Conservation (phyloP, 2,113 vertebrate species). For the Aepyceros melampus region DNA sequence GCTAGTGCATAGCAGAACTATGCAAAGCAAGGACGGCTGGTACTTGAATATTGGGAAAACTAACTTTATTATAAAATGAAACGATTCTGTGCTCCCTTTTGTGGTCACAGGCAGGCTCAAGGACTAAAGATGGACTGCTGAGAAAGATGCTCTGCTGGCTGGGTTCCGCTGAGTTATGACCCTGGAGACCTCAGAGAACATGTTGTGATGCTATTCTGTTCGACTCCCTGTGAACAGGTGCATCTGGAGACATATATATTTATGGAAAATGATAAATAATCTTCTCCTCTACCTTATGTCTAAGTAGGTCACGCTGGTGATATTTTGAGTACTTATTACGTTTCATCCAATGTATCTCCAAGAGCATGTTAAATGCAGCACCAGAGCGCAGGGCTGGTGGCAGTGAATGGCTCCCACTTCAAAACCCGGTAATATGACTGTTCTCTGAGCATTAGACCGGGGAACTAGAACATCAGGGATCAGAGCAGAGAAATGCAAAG, state of each 20-base stretch:
- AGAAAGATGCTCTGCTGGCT: neutral
- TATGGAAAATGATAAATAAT: conserved; percentile 70
- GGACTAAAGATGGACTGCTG: conserved; percentile 29
- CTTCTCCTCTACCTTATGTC: conserved; percentile 65
- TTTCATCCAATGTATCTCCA: conserved; percentile 1
- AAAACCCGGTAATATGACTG: neutral
- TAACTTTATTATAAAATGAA: neutral
- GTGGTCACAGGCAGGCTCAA: neutral
- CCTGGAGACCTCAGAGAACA: conserved; percentile 41
- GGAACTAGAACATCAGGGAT: neutral
- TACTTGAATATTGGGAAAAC: neutral
- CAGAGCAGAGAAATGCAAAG: neutral
- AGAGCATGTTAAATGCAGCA: neutral
- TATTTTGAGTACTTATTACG: conserved; percentile 25
- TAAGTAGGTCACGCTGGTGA: conserved; percentile 70
- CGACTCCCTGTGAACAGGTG: conserved; percentile 61
- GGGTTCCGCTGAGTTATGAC: conserved; percentile 30
- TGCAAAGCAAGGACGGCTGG: neutral
- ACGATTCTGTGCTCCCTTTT: neutral
- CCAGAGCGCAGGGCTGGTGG: neutral
- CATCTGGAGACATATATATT: conserved; percentile 73
- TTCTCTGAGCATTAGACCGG: neutral
- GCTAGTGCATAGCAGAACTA: neutral
- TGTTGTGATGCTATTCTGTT: conserved; percentile 30
- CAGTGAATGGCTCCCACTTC: neutral